phyloP scores from a whole-genome alignment of 2,888 invertebrate species.

The Scaptomyza polygonia region DNA sequence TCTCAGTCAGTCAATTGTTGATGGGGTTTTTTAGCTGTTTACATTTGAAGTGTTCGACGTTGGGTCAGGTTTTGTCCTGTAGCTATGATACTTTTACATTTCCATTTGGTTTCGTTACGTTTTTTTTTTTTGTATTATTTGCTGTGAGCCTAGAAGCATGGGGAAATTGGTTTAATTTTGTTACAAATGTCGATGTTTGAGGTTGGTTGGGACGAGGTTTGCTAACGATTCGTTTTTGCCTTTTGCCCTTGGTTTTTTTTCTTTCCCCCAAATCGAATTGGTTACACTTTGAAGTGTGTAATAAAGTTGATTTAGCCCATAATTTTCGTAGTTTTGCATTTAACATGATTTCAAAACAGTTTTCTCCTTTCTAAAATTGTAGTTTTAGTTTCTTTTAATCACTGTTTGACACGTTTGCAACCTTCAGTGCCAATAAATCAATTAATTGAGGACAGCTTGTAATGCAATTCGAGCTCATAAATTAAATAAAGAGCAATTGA shows the following conservation, averaged over 20 bases:
- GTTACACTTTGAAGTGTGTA: conserved; percentile 12
- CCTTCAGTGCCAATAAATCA: conserved; percentile 63
- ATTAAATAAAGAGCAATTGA: conserved; percentile 62
- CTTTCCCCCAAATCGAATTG: conserved; percentile 30
- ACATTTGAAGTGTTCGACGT: conserved; percentile 46
- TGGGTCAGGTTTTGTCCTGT: conserved; percentile 25
- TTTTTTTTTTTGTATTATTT: not conserved
- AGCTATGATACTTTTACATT: conserved; percentile 39
- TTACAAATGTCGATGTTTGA: conserved; percentile 51
- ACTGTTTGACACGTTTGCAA: conserved; percentile 25
- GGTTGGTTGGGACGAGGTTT: conserved; percentile 44
- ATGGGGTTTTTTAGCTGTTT: conserved; percentile 34
- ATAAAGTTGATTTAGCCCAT: conserved; percentile 19
- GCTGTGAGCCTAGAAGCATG: conserved; percentile 8
- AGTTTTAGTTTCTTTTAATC: not conserved
- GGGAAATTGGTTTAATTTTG: conserved; percentile 67
- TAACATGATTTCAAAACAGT: not conserved
- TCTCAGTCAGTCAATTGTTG: conserved; percentile 1
- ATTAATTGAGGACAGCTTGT: conserved; percentile 69
- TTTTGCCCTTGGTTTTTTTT: conserved; percentile 1
- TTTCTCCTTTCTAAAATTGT: not conserved
- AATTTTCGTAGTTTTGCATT: not conserved
- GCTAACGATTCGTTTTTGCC: conserved; percentile 36
- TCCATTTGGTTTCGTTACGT: not conserved
- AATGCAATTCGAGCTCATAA: conserved; percentile 68